Conservation (phyloP, 2,113 vertebrate genomes). For the Vombatus ursinus region DNA sequence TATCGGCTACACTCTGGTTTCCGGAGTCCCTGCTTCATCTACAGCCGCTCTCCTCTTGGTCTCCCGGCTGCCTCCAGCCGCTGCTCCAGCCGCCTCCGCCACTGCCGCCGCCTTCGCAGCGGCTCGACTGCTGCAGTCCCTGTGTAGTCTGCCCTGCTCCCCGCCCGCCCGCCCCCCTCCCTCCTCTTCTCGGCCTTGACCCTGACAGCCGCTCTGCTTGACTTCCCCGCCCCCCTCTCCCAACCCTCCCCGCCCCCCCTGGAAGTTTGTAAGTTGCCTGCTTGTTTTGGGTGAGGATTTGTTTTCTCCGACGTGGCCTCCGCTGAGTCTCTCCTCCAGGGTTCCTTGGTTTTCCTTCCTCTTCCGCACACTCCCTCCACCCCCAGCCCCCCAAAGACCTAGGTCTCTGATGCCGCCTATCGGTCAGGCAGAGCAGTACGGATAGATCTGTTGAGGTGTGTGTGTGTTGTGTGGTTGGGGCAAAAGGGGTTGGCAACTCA, state of each 20-base stretch:
- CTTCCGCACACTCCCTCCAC: background rate
- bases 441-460: background rate
- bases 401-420: conserved; percentile 77
- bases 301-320: conserved; percentile 47
- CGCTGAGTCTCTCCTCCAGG: background rate
- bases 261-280: conserved; percentile 64
- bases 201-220: background rate
- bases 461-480: background rate
- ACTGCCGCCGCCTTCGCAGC: background rate
- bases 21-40: background rate
- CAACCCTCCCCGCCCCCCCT: background rate
- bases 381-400: conserved; percentile 63
- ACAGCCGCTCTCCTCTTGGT: conserved; percentile 34
- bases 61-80: conserved; percentile 27
- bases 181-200: conserved; percentile 31
- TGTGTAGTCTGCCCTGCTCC: conserved; percentile 7
- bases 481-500: background rate
- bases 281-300: conserved; percentile 70
- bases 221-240: background rate
- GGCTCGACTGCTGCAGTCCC: conserved; percentile 23
- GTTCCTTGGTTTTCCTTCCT: background rate
- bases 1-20: background rate
- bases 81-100: conserved; percentile 27
- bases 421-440: conserved; percentile 75
- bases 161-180: conserved; percentile 4